Evolutionary conservation across 2,888 invertebrate species (phyloP), one percentile per base, ranked within the genome.

Genomic region (Stegana nigrithorax): DNA sequence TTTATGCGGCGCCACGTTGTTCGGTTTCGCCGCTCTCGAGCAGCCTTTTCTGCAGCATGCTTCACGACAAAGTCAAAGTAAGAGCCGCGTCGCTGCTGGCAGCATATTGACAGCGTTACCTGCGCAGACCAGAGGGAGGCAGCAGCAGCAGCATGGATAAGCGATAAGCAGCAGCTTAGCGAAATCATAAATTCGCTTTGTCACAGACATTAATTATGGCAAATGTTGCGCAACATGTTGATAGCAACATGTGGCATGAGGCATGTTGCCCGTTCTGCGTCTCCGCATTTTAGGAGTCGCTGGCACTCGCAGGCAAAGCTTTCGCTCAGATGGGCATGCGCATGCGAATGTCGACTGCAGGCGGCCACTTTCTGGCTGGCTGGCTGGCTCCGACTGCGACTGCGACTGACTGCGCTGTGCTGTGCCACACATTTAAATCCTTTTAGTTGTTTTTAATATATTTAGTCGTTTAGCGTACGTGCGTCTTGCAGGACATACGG

Each of bases 381-480:
- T 36, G 12, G 36, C n/a, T 32, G 10, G 36, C 4, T 7, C n/a
- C 12, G 36, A n/a, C 36, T 36, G 10, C n/a, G 36, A n/a, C 5
- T 36, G 10, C n/a, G 36, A 4, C n/a, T 36, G 36, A 36, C 36
- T 36, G 10, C n/a, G 47, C 32, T 23, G n/a, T n/a, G n/a, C n/a
- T n/a, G n/a, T n/a, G 29, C 59, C 42, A 25, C 25, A 36, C 51
- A 63, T 56, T 66, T 57, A 64, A 62, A 63, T 67, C 64, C 60
- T 58, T 62, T 60, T 64, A 55, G 55, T 50, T 39, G 47, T 42
- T 60, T 55, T 60, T 59, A 60, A 63, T 62, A 60, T 58, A 63
- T 67, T 67, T 60, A 67, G 67, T 67, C 60, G 58, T 60, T 59
- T 53, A 53, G 27, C 62, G 64, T 64, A 64, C 59, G 67, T 60